Percentiles rank a stretch among this genome's conserved stretches.
Evolutionary conservation across 2,888 invertebrate genomes (phyloP).

Genomic region (Pterobdella sp.): DNA sequence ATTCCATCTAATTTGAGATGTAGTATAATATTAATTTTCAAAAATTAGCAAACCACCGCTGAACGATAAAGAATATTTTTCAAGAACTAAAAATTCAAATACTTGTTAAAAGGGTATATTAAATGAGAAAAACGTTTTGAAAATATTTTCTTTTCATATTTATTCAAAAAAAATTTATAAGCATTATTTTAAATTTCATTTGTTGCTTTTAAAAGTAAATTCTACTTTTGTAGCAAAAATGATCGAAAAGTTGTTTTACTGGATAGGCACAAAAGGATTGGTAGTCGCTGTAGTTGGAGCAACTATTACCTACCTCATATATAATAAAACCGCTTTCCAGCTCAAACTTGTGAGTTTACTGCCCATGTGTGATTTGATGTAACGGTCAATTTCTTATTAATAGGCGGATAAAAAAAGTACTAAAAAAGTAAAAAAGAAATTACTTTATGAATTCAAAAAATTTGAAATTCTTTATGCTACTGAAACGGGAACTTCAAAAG

Average conservation of each 20-base stretch:
- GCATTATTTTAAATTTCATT: too few relatives aligned
- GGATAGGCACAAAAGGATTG: not conserved
- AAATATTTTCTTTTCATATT: not conserved
- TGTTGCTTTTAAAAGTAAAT: too few relatives aligned
- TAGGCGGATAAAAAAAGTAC: not conserved
- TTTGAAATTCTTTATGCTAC: constrained; percentile 37
- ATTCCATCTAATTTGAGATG: too few relatives aligned
- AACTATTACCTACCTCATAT: not conserved
- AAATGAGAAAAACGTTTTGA: too few relatives aligned
- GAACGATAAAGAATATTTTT: too few relatives aligned
- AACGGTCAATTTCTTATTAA: not conserved
- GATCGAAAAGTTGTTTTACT: not conserved
- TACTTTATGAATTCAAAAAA: constrained; percentile 10
- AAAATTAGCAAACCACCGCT: too few relatives aligned
- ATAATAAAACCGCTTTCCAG: not conserved
- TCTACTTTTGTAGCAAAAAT: too few relatives aligned
- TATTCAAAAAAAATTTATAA: not conserved
- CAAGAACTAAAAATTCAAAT: too few relatives aligned
- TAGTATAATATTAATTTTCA: too few relatives aligned
- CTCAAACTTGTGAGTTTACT: not conserved
- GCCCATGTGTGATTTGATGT: not conserved
- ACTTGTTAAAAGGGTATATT: too few relatives aligned
- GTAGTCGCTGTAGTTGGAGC: constrained; percentile 3
- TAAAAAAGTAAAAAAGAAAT: not conserved
- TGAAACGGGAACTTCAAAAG: constrained; percentile 37